A percentile compares a stretch with the other conserved stretches of the same genome.
Conservation (phyloP, 2,797 vertebrate genomes). For the Lacerta bilineata region DNA sequence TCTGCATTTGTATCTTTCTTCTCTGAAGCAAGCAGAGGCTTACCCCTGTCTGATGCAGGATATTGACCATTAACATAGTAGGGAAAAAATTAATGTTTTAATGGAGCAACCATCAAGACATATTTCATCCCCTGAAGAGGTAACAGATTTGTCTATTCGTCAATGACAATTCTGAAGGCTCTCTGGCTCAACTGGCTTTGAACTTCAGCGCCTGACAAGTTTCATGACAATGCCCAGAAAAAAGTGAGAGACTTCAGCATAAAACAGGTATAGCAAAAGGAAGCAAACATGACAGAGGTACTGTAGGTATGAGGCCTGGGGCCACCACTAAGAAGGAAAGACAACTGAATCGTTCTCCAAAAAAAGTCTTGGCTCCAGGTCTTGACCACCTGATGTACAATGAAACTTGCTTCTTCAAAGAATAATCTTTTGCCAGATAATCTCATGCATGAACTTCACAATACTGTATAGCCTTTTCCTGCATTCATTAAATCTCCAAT, state of each 20-base stretch:
- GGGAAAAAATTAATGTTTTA: conserved; percentile 51
- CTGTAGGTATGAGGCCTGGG: background rate
- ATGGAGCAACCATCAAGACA: conserved; percentile 58
- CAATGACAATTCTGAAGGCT: conserved; percentile 60
- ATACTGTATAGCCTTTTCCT: background rate
- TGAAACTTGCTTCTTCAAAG: background rate
- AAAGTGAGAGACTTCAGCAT: conserved; percentile 2
- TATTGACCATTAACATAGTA: background rate
- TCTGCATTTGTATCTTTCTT: background rate
- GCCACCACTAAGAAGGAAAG: background rate
- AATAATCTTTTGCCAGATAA: background rate
- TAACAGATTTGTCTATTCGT: conserved; percentile 63
- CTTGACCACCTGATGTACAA: background rate
- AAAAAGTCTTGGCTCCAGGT: background rate
- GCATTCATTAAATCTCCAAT: background rate
- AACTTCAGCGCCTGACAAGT: conserved; percentile 51
- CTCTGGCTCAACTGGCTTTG: conserved; percentile 61
- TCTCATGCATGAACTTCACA: background rate
- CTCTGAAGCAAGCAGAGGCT: background rate
- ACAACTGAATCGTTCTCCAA: background rate
- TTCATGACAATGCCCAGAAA: conserved; percentile 41
- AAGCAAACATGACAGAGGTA: background rate
- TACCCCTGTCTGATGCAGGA: background rate
- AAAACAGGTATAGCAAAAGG: conserved; percentile 15
- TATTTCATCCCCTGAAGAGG: conserved; percentile 52